These are phyloP conservation scores for Petrolisthes manimaculis DNA, from an alignment of 2,888 invertebrate species.

Conservation along the genomic window DNA sequence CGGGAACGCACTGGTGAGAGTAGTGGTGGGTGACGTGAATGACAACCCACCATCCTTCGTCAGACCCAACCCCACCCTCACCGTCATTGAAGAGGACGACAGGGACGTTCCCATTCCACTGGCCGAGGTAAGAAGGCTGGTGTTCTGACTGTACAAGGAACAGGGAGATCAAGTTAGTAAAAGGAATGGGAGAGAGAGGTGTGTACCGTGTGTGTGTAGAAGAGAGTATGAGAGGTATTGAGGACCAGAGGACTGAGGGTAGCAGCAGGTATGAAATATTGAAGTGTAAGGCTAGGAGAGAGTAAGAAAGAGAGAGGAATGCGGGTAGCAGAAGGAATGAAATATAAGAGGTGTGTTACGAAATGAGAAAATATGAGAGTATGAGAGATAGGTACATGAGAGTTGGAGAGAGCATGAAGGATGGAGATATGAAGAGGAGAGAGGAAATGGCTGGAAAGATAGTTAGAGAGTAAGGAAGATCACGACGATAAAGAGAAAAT, in stretches of 20 bases:
- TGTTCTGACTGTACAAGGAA: neutral
- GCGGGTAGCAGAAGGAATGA: neutral
- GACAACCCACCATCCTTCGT: conserved; percentile 36
- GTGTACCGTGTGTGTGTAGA: neutral
- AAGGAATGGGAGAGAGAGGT: neutral
- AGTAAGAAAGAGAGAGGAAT: neutral
- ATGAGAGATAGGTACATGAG: neutral
- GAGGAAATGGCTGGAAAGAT: too few relatives aligned
- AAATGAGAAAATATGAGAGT: neutral
- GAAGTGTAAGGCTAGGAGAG: neutral
- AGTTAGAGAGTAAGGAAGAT: too few relatives aligned
- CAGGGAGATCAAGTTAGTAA: neutral
- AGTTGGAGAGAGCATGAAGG: neutral
- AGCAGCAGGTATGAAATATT: neutral
- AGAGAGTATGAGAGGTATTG: neutral
- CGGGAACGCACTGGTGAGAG: conserved; percentile 27
- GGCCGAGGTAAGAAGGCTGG: conserved; percentile 26
- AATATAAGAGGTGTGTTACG: neutral
- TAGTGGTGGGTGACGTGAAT: conserved; percentile 37
- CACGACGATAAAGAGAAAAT: too few relatives aligned
- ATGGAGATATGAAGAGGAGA: neutral
- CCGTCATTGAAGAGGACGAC: conserved; percentile 47
- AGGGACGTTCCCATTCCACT: conserved; percentile 38
- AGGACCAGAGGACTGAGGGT: neutral
- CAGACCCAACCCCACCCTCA: conserved; percentile 22